phyloP scores from a whole-genome alignment of 2,888 invertebrate species.

The Amphipyra tragopoginis region DNA sequence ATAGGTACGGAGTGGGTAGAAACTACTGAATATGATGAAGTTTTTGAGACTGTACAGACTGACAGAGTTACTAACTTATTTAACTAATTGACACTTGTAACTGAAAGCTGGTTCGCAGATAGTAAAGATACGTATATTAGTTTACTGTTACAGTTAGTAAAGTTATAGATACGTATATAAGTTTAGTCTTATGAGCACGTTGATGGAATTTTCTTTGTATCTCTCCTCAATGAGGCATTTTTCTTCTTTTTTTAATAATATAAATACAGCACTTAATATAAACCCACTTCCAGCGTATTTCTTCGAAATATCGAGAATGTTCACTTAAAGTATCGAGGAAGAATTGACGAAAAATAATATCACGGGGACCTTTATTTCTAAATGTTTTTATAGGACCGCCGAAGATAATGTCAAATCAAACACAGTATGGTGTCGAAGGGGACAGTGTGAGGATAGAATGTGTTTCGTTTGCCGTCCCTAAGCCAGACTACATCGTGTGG shows the following conservation, averaged over 20 bases:
- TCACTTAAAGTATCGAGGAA: conserved; percentile 19
- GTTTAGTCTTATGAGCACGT: background rate
- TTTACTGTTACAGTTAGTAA: background rate
- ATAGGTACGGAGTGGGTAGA: background rate
- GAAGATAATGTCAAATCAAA: conserved; percentile 94
- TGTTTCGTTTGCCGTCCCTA: conserved; percentile 96
- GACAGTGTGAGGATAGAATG: conserved; percentile 96
- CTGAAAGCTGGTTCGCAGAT: background rate
- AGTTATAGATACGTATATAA: too few relatives aligned
- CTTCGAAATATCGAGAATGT: conserved; percentile 19
- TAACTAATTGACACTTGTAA: background rate
- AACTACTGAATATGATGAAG: conserved; percentile 2
- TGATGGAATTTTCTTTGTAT: too few relatives aligned
- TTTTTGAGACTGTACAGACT: background rate
- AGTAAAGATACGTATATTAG: background rate
- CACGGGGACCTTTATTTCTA: conserved; percentile 24
- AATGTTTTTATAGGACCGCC: conserved; percentile 91
- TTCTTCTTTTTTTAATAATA: background rate
- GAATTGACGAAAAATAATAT: conserved; percentile 23
- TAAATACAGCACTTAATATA: background rate
- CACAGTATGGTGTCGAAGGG: conserved; percentile 95
- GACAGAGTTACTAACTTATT: conserved; percentile 3
- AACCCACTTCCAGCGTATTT: background rate
- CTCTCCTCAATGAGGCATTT: too few relatives aligned
- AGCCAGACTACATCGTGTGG: conserved; percentile 96